A percentile compares a stretch with the other conserved stretches of the same genome.
These are phyloP conservation scores for Ligdia adustata DNA, from an alignment of 2,888 invertebrate genomes.

Conservation along the genomic window DNA sequence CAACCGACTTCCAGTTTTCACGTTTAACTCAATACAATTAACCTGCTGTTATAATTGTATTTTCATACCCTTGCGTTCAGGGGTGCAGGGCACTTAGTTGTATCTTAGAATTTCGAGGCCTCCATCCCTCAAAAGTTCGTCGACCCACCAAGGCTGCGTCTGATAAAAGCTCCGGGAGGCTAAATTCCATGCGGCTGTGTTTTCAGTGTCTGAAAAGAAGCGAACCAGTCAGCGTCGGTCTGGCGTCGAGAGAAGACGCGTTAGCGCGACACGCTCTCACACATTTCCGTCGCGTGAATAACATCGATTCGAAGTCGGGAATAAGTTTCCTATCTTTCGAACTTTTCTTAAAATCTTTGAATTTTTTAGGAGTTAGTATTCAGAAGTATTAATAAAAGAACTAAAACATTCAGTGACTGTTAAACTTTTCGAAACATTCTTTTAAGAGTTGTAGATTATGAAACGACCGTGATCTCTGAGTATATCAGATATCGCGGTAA, in stretches of 20 bases:
- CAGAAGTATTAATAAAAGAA: background rate
- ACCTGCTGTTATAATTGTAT: slow-evolving; percentile 38
- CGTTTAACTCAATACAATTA: slow-evolving; percentile 37
- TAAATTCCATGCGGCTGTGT: slow-evolving; percentile 57
- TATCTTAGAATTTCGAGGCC: slow-evolving; percentile 35
- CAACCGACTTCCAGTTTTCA: slow-evolving; percentile 13
- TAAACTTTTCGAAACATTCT: slow-evolving; percentile 14
- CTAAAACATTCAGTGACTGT: slow-evolving; percentile 11
- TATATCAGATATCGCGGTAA: slow-evolving; percentile 14
- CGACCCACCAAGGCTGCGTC: slow-evolving; percentile 65
- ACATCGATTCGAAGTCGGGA: slow-evolving; percentile 59
- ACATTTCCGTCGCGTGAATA: slow-evolving; percentile 64
- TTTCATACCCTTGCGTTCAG: slow-evolving; percentile 22
- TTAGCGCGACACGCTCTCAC: slow-evolving; percentile 32
- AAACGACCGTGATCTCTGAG: background rate
- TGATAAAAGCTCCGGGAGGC: slow-evolving; percentile 67
- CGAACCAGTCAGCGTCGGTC: slow-evolving; percentile 62
- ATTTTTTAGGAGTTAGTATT: background rate
- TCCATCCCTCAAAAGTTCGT: slow-evolving; percentile 66
- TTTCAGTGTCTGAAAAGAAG: slow-evolving; percentile 58
- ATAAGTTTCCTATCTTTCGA: slow-evolving; percentile 24
- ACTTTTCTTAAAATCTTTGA: slow-evolving; percentile 1
- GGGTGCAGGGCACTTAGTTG: slow-evolving; percentile 47
- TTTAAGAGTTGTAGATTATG: background rate
- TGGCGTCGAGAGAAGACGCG: slow-evolving; percentile 48